phyloP scores from a whole-genome alignment of 2,113 vertebrate species.

The Struthio camelus region DNA sequence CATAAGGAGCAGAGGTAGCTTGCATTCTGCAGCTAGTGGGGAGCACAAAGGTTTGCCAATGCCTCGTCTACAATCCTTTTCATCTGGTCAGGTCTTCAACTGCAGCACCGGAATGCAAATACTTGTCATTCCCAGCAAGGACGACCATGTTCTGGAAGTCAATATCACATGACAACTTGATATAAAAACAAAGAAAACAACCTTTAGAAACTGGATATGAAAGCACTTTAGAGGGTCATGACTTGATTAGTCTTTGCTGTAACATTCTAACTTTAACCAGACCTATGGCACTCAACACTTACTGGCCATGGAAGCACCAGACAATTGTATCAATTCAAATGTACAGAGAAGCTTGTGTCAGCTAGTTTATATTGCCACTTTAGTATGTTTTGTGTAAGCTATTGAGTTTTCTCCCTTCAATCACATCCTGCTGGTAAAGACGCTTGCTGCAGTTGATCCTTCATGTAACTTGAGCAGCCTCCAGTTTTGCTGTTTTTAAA shows the following conservation, averaged over 20 bases:
- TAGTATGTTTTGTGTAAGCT: slow-evolving; percentile 42
- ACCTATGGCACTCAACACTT: slow-evolving; percentile 22
- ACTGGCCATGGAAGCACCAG: slow-evolving; percentile 56
- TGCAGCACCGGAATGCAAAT: slow-evolving; percentile 85
- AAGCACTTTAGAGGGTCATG: slow-evolving; percentile 68
- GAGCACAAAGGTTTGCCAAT: slow-evolving; percentile 88
- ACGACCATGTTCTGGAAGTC: slow-evolving; percentile 95
- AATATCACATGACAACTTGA: slow-evolving; percentile 88
- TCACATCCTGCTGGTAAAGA: slow-evolving; percentile 7
- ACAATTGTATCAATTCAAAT: slow-evolving; percentile 67
- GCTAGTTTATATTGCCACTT: slow-evolving; percentile 52
- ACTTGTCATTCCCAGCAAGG: slow-evolving; percentile 90
- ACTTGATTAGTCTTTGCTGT: slow-evolving; percentile 44
- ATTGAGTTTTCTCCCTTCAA: slow-evolving; percentile 19
- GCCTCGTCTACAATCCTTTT: slow-evolving; percentile 92
- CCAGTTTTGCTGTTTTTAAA: neutral
- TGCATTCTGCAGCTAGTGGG: slow-evolving; percentile 77
- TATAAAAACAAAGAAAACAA: neutral
- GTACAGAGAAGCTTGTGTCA: slow-evolving; percentile 68
- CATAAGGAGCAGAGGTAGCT: slow-evolving; percentile 85
- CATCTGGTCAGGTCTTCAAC: slow-evolving; percentile 91
- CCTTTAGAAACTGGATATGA: slow-evolving; percentile 44
- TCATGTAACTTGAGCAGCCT: neutral
- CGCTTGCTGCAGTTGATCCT: neutral
- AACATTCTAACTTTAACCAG: slow-evolving; percentile 41